Conservation (phyloP, 2,797 vertebrate species). For the Siniperca scherzeri region DNA sequence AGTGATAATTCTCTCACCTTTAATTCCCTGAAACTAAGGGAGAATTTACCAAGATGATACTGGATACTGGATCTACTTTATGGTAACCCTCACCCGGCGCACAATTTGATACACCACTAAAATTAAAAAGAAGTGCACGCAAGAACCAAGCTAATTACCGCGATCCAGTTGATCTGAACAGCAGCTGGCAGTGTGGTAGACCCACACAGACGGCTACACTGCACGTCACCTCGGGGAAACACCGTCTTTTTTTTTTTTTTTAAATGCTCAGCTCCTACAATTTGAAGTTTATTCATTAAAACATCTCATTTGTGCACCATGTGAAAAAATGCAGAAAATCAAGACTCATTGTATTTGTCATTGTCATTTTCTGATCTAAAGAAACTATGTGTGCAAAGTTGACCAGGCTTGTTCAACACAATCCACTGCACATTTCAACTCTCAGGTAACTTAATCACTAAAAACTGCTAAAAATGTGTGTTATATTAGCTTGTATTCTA, state of each 20-base stretch:
- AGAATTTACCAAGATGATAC: too few relatives aligned
- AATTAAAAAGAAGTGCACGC: constrained; percentile 3
- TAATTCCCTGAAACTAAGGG: neutral
- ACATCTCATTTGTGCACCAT: neutral
- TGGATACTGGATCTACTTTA: neutral
- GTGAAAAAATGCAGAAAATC: neutral
- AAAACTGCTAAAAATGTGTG: neutral
- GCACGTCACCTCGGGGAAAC: neutral
- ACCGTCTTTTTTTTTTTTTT: neutral
- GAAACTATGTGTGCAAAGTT: too few relatives aligned
- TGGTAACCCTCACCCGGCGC: neutral
- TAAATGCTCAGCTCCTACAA: neutral
- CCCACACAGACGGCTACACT: neutral
- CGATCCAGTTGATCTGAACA: constrained; percentile 12
- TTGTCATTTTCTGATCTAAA: neutral
- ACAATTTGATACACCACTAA: neutral
- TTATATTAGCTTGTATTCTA: neutral
- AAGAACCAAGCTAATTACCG: constrained; percentile 4
- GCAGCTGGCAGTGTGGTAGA: constrained; percentile 20
- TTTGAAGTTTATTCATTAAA: neutral
- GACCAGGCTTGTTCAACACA: neutral
- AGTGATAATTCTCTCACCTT: neutral
- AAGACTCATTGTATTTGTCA: too few relatives aligned
- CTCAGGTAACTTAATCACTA: neutral
- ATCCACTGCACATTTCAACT: neutral